phyloP scores from a whole-genome alignment of 2,113 vertebrate genomes.

The Sporophila hypoxantha region DNA sequence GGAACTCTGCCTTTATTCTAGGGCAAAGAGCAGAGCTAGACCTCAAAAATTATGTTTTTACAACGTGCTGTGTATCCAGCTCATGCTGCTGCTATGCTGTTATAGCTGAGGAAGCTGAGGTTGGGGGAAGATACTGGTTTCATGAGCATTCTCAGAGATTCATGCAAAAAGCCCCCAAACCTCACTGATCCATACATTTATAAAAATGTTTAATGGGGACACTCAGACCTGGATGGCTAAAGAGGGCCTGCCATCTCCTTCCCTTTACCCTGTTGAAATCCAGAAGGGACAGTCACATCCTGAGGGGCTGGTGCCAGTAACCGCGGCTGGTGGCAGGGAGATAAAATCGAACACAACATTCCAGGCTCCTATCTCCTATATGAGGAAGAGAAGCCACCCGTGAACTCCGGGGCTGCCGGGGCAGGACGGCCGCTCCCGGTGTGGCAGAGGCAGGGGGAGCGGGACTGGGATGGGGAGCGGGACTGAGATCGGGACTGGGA shows the following conservation, averaged over 20 bases:
- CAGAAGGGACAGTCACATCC: background rate
- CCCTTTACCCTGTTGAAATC: background rate
- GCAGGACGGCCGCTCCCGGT: background rate
- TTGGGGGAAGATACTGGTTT: background rate
- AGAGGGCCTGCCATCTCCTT: background rate
- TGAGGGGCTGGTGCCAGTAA: too few species aligned
- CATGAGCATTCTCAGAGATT: background rate
- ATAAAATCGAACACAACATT: background rate
- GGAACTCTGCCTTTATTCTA: background rate
- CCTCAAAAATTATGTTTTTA: background rate
- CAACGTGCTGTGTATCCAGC: background rate
- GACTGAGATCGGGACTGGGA: too few species aligned
- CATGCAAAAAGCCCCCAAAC: background rate
- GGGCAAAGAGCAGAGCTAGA: background rate
- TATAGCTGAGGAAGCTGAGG: background rate
- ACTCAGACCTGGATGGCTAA: background rate
- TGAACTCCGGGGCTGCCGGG: background rate
- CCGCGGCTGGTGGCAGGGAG: background rate
- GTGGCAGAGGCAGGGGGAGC: background rate
- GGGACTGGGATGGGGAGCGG: background rate
- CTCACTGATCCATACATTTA: background rate
- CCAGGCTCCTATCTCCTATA: background rate
- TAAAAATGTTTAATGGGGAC: background rate
- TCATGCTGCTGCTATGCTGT: background rate
- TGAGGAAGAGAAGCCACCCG: background rate